Conservation (phyloP, 2,113 vertebrate genomes). For the Albula goreensis region DNA sequence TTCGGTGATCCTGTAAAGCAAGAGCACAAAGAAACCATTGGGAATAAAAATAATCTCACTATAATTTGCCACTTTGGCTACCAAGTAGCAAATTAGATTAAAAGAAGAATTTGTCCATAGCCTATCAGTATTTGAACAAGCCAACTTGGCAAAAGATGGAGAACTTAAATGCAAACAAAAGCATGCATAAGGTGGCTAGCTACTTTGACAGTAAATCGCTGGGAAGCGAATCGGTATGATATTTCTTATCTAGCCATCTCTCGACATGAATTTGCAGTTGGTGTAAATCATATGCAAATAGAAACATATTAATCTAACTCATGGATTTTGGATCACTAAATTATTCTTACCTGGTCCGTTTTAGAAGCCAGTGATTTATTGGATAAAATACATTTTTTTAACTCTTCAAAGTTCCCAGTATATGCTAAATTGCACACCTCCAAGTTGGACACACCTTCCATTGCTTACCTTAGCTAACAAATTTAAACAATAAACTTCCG, state of each 20-base stretch:
- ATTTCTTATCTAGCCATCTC: no score
- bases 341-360: slow-evolving; percentile 82
- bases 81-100: background rate
- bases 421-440: slow-evolving; percentile 87
- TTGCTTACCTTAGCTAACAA: slow-evolving; percentile 38
- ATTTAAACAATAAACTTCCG: background rate
- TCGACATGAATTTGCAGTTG: no score
- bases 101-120: no score
- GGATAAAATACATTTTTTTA: slow-evolving; percentile 73
- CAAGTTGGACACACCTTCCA: slow-evolving; percentile 85
- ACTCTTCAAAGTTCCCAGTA: slow-evolving; percentile 78
- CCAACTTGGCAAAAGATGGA: no score
- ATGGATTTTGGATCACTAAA: background rate
- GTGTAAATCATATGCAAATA: no score
- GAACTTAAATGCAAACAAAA: no score
- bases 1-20: slow-evolving; percentile 78
- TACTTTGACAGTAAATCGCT: no score
- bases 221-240: no score
- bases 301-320: background rate
- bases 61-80: background rate
- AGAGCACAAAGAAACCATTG: background rate
- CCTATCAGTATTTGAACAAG: no score
- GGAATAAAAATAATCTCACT: background rate
- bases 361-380: slow-evolving; percentile 78
- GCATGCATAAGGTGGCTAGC: no score